Evolutionary conservation across 2,888 invertebrate species (phyloP), one percentile per base, ranked within the genome.

Genomic region (Lutraria lutraria): DNA sequence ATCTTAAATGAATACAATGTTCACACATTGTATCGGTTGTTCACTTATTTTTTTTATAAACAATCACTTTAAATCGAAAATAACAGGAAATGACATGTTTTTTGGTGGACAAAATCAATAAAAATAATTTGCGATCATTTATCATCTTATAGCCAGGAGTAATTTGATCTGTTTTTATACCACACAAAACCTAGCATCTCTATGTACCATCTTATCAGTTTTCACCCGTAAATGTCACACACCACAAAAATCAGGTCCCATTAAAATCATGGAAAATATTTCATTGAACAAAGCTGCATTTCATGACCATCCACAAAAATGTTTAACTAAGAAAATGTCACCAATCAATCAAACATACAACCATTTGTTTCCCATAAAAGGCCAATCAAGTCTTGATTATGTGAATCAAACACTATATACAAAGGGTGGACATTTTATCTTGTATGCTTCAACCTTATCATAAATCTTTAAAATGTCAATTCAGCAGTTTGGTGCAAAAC

Each of bases 291-390:
- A 76, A 76, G 76, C 31, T 13, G 29, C 16, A 15, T 31, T 76
- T 76, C 34, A 76, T 76, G 76, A 31, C 76, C 76, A 76, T 31
- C 29, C 0, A 25, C 34, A 76, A 76, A 76, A 76, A 76, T 76
- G 25, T 25, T 6, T 34, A 19, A n/a, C 63, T 68, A 31, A 76
- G 76, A 31, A 76, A 76, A 76, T 76, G 76, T 76, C 76, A 76
- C 76, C 6, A 76, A 76, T 25, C 76, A 76, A 76, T 16, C 76
- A 31, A 10, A 76, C 76, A 76, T 76, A 31, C 31, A 76, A 76
- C 13, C 76, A 76, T 76, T 76, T 76, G 34, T 76, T 76, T 76
- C 76, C 76, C 76, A 76, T 76, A 76, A 76, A 76, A 76, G 76
- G 34, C 31, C 31, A 34, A 76, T 76, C 76, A 34, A 16, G 13